phyloP scores from a whole-genome alignment of 1,140 invertebrate genomes.

The Potamilus streckersoni region DNA sequence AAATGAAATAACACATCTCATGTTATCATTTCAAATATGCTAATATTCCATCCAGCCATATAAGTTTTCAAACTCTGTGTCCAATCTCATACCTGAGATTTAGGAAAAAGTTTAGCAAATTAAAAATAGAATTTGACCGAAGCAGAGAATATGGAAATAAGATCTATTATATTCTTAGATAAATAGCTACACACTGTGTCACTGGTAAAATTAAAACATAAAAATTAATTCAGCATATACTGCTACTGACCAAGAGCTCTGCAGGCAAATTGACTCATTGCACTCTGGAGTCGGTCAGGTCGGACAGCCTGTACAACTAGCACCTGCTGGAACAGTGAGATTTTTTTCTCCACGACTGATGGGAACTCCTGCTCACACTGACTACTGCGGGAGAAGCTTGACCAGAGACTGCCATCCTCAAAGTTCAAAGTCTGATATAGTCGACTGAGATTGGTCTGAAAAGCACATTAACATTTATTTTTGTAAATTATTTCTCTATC shows the following conservation, averaged over 20 bases:
- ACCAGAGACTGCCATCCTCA: constrained; percentile 76
- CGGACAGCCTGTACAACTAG: constrained; percentile 83
- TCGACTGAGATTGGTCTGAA: constrained; percentile 72
- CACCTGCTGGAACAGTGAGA: constrained; percentile 86
- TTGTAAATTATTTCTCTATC: too few species aligned
- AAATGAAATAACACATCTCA: too few species aligned
- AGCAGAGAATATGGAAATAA: too few species aligned
- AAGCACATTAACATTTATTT: background rate
- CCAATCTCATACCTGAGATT: too few species aligned
- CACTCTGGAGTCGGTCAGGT: constrained; percentile 83
- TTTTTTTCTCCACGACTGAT: constrained; percentile 69
- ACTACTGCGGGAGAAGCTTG: constrained; percentile 74
- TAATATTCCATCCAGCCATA: too few species aligned
- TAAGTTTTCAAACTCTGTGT: too few species aligned
- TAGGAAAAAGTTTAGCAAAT: too few species aligned
- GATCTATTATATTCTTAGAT: too few species aligned
- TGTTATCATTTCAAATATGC: too few species aligned
- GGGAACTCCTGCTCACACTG: constrained; percentile 75
- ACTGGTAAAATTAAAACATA: background rate
- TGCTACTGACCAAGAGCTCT: constrained; percentile 74
- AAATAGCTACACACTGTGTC: too few species aligned
- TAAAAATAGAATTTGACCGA: too few species aligned
- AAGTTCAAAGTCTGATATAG: constrained; percentile 76
- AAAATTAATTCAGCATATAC: background rate
- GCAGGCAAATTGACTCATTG: constrained; percentile 79